Percentiles rank a stretch among this genome's conserved stretches.
phyloP scores from a whole-genome alignment of 2,888 invertebrate genomes.

The Tenthredo amoena region DNA sequence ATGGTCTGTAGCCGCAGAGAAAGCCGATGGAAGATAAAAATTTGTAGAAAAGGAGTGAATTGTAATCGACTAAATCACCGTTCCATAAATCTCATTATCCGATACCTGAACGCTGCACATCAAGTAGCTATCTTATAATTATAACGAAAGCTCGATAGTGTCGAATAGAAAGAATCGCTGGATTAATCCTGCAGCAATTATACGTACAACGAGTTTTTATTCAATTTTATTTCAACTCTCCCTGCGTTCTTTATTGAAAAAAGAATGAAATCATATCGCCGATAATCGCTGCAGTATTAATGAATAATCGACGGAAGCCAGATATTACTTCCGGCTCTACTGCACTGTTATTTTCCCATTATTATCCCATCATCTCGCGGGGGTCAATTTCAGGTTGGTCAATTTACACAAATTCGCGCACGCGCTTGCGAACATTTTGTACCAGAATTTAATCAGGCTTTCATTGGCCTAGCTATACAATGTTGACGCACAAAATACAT shows the following conservation, averaged over 20 bases:
- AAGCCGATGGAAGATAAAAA: not conserved
- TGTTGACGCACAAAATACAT: not conserved
- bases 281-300: not conserved
- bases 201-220: not conserved
- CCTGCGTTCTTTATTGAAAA: not conserved
- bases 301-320: conserved; percentile 3
- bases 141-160: not conserved
- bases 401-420: conserved; percentile 39
- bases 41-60: conserved; percentile 3
- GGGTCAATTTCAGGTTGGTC: conserved; percentile 36
- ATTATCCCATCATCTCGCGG: conserved; percentile 28
- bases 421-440: not conserved
- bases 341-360: conserved; percentile 33
- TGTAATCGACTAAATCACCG: conserved; percentile 67
- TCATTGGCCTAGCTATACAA: not conserved
- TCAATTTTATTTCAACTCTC: not conserved
- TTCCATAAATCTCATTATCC: conserved; percentile 73
- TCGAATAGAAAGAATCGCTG: not conserved
- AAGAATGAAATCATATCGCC: not conserved
- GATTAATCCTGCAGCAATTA: not conserved
- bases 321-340: conserved; percentile 27
- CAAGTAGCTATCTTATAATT: not conserved
- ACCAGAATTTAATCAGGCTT: not conserved
- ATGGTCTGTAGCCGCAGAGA: not conserved
- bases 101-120: not conserved